Evolutionary conservation across 2,113 vertebrate species (phyloP).

Genomic region (Heloderma charlesbogerti): DNA sequence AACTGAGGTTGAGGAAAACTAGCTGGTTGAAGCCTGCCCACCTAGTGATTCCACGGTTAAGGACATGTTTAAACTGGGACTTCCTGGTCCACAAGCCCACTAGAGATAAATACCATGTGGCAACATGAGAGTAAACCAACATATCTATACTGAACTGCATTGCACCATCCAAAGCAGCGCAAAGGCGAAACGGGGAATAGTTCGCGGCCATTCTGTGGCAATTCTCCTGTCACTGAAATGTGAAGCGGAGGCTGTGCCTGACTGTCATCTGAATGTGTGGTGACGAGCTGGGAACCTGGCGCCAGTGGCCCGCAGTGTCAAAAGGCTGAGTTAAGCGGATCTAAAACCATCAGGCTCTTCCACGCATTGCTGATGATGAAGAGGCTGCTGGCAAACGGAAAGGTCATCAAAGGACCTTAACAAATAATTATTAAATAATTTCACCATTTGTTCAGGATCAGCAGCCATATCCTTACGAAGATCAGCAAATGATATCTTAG

Average conservation of each 20-base stretch:
- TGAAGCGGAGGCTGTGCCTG: too few species aligned
- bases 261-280: neutral
- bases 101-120: neutral
- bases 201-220: neutral
- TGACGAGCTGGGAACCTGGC: too few species aligned
- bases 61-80: neutral
- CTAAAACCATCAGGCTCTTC: constrained; percentile 61
- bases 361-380: constrained; percentile 63
- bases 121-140: neutral
- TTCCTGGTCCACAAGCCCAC: too few species aligned
- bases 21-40: neutral
- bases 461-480: constrained; percentile 75
- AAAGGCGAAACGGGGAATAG: neutral
- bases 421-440: constrained; percentile 79
- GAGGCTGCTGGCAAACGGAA: constrained; percentile 72
- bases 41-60: neutral
- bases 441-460: constrained; percentile 81
- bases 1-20: neutral
- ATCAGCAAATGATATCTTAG: constrained; percentile 72
- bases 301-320: neutral
- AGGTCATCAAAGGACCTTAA: constrained; percentile 74
- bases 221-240: neutral
- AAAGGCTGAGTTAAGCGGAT: constrained; percentile 35
- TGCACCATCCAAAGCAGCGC: neutral
- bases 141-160: too few species aligned